Evolutionary conservation across 2,797 vertebrate species (phyloP).

Genomic region (Pagetopsis macropterus): DNA sequence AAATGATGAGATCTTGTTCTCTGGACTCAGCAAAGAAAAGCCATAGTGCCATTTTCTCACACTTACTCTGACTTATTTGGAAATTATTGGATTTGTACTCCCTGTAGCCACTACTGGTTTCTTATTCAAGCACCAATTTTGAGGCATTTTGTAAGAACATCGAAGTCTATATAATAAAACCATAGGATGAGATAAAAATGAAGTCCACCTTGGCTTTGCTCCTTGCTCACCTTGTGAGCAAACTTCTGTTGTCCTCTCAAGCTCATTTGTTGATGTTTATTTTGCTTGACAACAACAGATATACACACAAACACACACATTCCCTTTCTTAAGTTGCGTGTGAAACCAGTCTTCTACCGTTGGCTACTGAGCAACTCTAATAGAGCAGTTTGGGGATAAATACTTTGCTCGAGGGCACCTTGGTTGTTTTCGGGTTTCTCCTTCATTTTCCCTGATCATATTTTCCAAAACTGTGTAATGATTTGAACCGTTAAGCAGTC

Average conservation of each 20-base stretch:
- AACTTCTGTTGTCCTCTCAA: conserved; percentile 20
- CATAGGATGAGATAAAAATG: conserved; percentile 28
- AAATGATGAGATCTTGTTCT: conserved; percentile 66
- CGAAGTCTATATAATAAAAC: conserved; percentile 29
- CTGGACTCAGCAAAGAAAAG: conserved; percentile 60
- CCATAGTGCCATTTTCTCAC: conserved; percentile 56
- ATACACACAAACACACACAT: conserved; percentile 30
- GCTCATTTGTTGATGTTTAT: conserved; percentile 18
- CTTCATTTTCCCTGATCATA: conserved; percentile 67
- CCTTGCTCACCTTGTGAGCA: conserved; percentile 32
- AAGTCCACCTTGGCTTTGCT: conserved; percentile 2
- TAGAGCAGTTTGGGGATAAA: conserved; percentile 68
- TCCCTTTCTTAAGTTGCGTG: conserved; percentile 43
- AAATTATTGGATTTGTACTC: conserved; percentile 64
- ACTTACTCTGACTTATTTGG: conserved; percentile 59
- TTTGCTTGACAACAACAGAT: conserved; percentile 29
- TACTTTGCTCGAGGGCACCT: conserved; percentile 66
- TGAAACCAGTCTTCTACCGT: conserved; percentile 50
- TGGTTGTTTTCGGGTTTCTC: conserved; percentile 65
- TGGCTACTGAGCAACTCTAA: conserved; percentile 60
- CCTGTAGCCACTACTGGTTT: conserved; percentile 25
- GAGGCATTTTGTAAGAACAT: conserved; percentile 42
- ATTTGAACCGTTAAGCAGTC: conserved; percentile 63
- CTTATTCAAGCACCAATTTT: conserved; percentile 37
- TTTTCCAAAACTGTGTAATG: conserved; percentile 71